A percentile compares a stretch with the other conserved stretches of the same genome.
Evolutionary conservation across 2,797 vertebrate species (phyloP).

Genomic region (Micropoecilia bifurca): DNA sequence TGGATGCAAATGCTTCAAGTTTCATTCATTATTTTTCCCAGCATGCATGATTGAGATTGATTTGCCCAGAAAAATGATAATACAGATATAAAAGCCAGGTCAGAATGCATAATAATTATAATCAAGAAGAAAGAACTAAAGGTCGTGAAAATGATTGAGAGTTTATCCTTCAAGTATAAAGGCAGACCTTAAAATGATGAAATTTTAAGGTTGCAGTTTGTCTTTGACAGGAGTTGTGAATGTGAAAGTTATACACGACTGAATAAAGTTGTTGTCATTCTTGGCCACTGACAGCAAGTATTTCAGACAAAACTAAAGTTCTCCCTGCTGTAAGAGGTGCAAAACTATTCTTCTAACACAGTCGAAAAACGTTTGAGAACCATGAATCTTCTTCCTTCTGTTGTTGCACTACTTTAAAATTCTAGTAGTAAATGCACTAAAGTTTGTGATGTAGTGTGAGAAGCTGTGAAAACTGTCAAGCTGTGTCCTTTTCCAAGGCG

Average conservation of each 20-base stretch:
- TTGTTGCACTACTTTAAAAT: not conserved
- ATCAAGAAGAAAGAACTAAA: slow-evolving; percentile 14
- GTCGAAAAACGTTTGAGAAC: not conserved
- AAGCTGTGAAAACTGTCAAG: not conserved
- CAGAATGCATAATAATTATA: slow-evolving; percentile 35
- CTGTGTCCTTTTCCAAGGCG: not conserved
- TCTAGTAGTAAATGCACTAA: not conserved
- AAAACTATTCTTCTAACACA: not conserved
- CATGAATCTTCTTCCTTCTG: not conserved
- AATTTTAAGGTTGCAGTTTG: slow-evolving; percentile 12
- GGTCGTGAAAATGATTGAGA: slow-evolving; percentile 23
- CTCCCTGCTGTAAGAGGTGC: not conserved
- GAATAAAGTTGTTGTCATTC: not conserved
- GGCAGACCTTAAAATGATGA: slow-evolving; percentile 22
- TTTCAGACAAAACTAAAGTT: not conserved
- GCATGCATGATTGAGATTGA: slow-evolving; percentile 13
- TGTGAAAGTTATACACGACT: slow-evolving; percentile 2
- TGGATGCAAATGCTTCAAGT: not conserved
- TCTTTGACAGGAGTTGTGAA: slow-evolving; percentile 2
- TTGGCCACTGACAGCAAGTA: not conserved
- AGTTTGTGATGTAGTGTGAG: not conserved
- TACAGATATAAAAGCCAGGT: slow-evolving; percentile 2
- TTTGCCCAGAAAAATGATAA: not conserved
- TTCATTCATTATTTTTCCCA: slow-evolving; percentile 6
- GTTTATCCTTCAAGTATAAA: slow-evolving; percentile 25